phyloP scores from a whole-genome alignment of 2,888 invertebrate genomes.

The Encarsia formosa region DNA sequence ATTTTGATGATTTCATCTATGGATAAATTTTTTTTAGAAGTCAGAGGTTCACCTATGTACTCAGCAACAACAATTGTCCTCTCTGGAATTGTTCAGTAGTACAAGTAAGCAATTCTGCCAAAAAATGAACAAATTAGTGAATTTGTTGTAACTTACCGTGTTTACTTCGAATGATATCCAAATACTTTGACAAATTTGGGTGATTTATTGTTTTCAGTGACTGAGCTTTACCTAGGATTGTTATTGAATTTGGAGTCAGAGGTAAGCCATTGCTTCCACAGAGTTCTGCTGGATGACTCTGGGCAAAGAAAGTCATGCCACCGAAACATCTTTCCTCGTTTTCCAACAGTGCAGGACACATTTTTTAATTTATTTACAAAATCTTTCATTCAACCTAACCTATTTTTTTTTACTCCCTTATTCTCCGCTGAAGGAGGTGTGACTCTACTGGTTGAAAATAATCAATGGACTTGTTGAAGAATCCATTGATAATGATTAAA shows the following conservation, averaged over 20 bases:
- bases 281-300: conserved; percentile 81
- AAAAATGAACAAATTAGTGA: background rate
- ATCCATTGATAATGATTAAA: no score
- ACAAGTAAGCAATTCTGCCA: background rate
- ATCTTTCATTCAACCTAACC: conserved; percentile 5
- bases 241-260: conserved; percentile 92
- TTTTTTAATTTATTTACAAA: conserved; percentile 32
- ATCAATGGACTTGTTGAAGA: no score
- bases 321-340: conserved; percentile 63
- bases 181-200: conserved; percentile 79
- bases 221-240: conserved; percentile 86
- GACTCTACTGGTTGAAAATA: no score
- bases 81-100: conserved; percentile 54
- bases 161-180: conserved; percentile 89
- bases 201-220: conserved; percentile 74
- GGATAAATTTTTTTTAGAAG: conserved; percentile 52
- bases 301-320: conserved; percentile 89
- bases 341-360: conserved; percentile 50
- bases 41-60: conserved; percentile 66
- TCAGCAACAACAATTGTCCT: conserved; percentile 80
- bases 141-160: conserved; percentile 61
- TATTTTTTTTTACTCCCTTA: background rate
- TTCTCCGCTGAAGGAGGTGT: no score
- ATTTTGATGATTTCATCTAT: conserved; percentile 61
- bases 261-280: conserved; percentile 96